These are phyloP conservation scores for Drosophila murphyi DNA, from an alignment of 1,140 invertebrate genomes.

Conservation along the genomic window DNA sequence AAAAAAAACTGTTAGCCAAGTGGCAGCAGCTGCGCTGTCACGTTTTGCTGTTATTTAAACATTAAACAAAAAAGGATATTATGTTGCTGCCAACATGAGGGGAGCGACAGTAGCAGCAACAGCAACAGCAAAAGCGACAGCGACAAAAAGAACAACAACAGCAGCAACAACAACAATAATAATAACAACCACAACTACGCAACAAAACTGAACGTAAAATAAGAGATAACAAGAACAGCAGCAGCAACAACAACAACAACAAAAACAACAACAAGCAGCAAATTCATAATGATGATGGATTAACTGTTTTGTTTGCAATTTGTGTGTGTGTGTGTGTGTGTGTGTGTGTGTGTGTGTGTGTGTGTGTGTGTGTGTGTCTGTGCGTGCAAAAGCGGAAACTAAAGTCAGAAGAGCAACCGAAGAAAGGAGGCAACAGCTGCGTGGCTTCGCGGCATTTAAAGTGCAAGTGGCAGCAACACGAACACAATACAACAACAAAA, in stretches of 20 bases:
- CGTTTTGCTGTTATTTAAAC: conserved; percentile 32
- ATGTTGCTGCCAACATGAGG: conserved; percentile 60
- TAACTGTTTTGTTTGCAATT: conserved; percentile 62
- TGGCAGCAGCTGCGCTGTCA: conserved; percentile 29
- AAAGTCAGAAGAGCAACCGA: conserved; percentile 30
- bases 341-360: conserved; percentile 28
- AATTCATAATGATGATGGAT: conserved; percentile 78
- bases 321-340: conserved; percentile 19
- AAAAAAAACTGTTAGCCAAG: conserved; percentile 23
- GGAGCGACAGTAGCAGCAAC: conserved; percentile 26
- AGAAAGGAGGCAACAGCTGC: conserved; percentile 20
- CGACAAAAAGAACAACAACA: conserved; percentile 35
- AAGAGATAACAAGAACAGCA: conserved; percentile 37
- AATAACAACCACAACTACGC: conserved; percentile 34
- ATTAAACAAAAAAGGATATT: conserved; percentile 50
- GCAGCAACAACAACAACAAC: conserved; percentile 1
- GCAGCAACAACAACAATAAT: conserved; percentile 30
- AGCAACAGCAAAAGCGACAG: conserved; percentile 30
- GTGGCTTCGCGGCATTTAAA: conserved; percentile 24
- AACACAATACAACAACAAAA: conserved; percentile 13
- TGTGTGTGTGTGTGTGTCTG: conserved; percentile 1
- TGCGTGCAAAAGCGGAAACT: conserved; percentile 30
- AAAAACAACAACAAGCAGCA: conserved; percentile 27
- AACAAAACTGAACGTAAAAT: conserved; percentile 32
- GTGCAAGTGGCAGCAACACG: conserved; percentile 44